Conservation (phyloP, 1,140 invertebrate species). For the Apis dorsata region DNA sequence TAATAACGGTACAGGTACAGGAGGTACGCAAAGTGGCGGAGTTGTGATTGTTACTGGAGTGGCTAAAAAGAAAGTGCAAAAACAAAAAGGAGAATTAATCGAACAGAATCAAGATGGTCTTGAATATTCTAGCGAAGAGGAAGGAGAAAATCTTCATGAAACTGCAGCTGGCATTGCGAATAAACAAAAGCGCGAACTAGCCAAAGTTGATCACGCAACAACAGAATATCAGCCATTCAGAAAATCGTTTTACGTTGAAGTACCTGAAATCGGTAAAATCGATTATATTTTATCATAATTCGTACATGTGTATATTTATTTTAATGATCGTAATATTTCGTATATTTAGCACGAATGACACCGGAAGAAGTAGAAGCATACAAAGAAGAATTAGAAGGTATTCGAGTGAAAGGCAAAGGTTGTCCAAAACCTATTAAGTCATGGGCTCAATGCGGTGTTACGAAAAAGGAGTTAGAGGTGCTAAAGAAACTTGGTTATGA, state of each 20-base stretch:
- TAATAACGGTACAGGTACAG: constrained; percentile 78
- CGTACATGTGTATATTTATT: accelerated
- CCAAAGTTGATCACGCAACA: constrained; percentile 92
- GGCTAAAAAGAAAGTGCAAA: constrained; percentile 90
- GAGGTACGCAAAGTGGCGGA: constrained; percentile 75
- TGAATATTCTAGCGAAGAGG: constrained; percentile 98
- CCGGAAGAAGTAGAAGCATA: constrained; percentile 92
- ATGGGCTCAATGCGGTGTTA: constrained; percentile 99
- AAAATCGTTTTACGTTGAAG: constrained; percentile 98
- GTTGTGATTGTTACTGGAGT: constrained; percentile 94
- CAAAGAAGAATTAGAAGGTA: constrained; percentile 91
- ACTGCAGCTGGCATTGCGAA: constrained; percentile 93
- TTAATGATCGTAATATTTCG: no score
- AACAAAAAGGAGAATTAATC: constrained; percentile 94
- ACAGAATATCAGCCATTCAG: constrained; percentile 94
- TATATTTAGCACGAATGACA: constrained; percentile 90
- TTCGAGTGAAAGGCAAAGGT: constrained; percentile 91
- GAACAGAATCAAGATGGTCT: constrained; percentile 98
- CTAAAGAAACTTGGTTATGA: constrained; percentile 96
- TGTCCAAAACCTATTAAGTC: constrained; percentile 97
- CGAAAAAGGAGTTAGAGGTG: constrained; percentile 96
- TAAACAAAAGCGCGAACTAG: constrained; percentile 93
- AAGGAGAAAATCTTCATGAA: constrained; percentile 95
- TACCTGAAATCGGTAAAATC: constrained; percentile 84
- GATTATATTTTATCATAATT: no score